These are phyloP conservation scores for Bugulina stolonifera DNA, from an alignment of 2,888 invertebrate species.

Conservation along the genomic window DNA sequence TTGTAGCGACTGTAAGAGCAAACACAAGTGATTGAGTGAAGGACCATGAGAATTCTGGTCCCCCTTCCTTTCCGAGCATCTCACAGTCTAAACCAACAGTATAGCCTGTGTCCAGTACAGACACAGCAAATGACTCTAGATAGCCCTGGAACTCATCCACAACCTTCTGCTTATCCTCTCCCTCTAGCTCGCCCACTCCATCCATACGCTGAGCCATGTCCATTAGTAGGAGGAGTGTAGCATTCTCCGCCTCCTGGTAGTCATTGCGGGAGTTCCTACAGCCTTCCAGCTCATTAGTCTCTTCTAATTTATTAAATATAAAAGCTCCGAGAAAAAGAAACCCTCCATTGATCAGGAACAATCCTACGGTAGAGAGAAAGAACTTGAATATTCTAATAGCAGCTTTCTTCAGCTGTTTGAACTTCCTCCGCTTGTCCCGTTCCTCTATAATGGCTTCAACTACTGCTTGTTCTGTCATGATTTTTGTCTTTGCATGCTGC, in stretches of 20 bases:
- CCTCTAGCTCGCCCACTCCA: neutral
- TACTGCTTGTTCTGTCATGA: slow-evolving; percentile 14
- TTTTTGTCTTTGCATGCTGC: neutral
- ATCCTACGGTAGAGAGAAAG: slow-evolving; percentile 50
- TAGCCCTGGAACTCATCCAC: slow-evolving; percentile 15
- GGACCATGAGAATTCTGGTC: slow-evolving; percentile 47
- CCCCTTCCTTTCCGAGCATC: slow-evolving; percentile 39
- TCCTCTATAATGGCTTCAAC: slow-evolving; percentile 12
- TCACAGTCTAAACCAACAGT: slow-evolving; percentile 40
- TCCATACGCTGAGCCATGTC: slow-evolving; percentile 36
- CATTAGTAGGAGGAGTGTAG: slow-evolving; percentile 39
- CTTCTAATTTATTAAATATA: slow-evolving; percentile 52
- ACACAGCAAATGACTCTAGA: slow-evolving; percentile 12
- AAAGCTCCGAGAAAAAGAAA: slow-evolving; percentile 52
- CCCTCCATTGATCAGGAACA: slow-evolving; percentile 46
- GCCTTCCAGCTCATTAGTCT: slow-evolving; percentile 48
- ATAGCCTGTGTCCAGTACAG: slow-evolving; percentile 24
- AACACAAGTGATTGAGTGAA: slow-evolving; percentile 50
- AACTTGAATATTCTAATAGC: slow-evolving; percentile 47
- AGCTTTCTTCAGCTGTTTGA: slow-evolving; percentile 12
- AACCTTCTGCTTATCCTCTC: neutral
- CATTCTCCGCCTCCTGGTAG: slow-evolving; percentile 41
- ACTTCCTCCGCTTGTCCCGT: slow-evolving; percentile 2
- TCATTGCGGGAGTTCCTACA: slow-evolving; percentile 44
- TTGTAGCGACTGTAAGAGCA: slow-evolving; percentile 51